These are phyloP conservation scores for Neodontobutis hainanensis DNA, from an alignment of 2,113 vertebrate species.

Conservation along the genomic window DNA sequence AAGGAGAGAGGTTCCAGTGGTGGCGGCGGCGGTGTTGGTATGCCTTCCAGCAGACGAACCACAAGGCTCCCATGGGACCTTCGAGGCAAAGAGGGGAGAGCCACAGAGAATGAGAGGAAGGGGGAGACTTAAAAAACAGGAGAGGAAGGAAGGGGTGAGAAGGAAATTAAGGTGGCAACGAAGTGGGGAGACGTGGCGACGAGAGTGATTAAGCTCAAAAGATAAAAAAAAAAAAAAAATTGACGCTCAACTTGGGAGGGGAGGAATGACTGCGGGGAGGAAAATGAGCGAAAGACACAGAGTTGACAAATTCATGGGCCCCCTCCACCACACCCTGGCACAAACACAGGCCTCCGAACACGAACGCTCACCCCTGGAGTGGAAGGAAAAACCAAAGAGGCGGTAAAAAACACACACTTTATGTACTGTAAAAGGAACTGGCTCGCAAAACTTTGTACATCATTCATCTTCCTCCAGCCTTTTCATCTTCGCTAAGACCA, in stretches of 20 bases:
- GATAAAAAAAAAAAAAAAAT: slow-evolving; percentile 70
- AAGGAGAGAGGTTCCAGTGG: slow-evolving; percentile 75
- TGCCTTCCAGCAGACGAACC: slow-evolving; percentile 78
- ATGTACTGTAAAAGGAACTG: slow-evolving; percentile 75
- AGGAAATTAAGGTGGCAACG: slow-evolving; percentile 24
- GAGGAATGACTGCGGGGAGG: slow-evolving; percentile 41
- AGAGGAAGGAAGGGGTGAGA: slow-evolving; percentile 33
- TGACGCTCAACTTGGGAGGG: slow-evolving; percentile 57
- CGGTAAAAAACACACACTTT: slow-evolving; percentile 75
- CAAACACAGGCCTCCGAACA: slow-evolving; percentile 64
- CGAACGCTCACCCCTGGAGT: slow-evolving; percentile 64
- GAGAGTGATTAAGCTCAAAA: slow-evolving; percentile 31
- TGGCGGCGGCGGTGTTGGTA: slow-evolving; percentile 76
- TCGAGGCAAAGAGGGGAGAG: slow-evolving; percentile 47
- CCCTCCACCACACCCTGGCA: slow-evolving; percentile 70
- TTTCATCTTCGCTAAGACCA: slow-evolving; percentile 71
- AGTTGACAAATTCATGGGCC: slow-evolving; percentile 71
- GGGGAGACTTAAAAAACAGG: slow-evolving; percentile 15
- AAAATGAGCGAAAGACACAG: slow-evolving; percentile 64
- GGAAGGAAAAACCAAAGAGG: slow-evolving; percentile 70
- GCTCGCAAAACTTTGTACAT: slow-evolving; percentile 51
- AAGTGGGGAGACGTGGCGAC: slow-evolving; percentile 7
- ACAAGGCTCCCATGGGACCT: slow-evolving; percentile 73
- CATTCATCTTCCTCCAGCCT: slow-evolving; percentile 72
- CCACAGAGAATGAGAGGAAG: background rate